These are phyloP conservation scores for Corbicula japonica DNA, from an alignment of 2,888 invertebrate genomes.

Conservation along the genomic window DNA sequence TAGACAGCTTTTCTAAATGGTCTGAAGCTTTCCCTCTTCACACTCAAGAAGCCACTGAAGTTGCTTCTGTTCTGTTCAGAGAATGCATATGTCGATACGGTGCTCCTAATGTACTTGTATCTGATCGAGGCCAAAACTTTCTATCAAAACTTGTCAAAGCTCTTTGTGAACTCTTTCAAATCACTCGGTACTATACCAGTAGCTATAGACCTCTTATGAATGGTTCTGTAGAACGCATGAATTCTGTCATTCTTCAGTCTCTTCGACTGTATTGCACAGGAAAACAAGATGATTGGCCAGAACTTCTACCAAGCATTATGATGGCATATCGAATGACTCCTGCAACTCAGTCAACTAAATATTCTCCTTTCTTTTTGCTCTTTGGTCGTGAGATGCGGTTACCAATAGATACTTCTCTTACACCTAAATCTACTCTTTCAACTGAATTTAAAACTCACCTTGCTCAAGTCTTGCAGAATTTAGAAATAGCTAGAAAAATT, in stretches of 20 bases:
- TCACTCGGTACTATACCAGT: constrained; percentile 27
- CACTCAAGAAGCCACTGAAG: constrained; percentile 47
- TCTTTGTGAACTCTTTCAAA: constrained; percentile 37
- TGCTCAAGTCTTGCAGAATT: too few species aligned
- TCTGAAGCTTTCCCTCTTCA: constrained; percentile 53
- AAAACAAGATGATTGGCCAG: too few species aligned
- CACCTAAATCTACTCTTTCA: too few species aligned
- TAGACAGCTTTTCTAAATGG: constrained; percentile 28
- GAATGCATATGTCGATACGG: constrained; percentile 61
- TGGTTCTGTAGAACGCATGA: constrained; percentile 15
- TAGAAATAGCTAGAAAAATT: too few species aligned
- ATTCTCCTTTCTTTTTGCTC: constrained; percentile 21
- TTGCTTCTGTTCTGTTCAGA: constrained; percentile 45
- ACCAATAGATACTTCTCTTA: constrained; percentile 41
- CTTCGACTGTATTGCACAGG: constrained; percentile 25
- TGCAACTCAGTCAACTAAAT: constrained; percentile 27
- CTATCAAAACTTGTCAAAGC: constrained; percentile 40
- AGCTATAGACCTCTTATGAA: constrained; percentile 28
- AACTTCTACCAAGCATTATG: constrained; percentile 32
- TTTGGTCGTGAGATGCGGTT: constrained; percentile 31
- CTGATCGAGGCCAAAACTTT: constrained; percentile 41
- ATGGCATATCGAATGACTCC: constrained; percentile 27
- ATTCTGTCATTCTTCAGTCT: constrained; percentile 6
- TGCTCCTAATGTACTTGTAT: constrained; percentile 40
- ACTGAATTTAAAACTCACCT: too few species aligned